Conservation (phyloP, 2,113 vertebrate species). For the Junco hyemalis region DNA sequence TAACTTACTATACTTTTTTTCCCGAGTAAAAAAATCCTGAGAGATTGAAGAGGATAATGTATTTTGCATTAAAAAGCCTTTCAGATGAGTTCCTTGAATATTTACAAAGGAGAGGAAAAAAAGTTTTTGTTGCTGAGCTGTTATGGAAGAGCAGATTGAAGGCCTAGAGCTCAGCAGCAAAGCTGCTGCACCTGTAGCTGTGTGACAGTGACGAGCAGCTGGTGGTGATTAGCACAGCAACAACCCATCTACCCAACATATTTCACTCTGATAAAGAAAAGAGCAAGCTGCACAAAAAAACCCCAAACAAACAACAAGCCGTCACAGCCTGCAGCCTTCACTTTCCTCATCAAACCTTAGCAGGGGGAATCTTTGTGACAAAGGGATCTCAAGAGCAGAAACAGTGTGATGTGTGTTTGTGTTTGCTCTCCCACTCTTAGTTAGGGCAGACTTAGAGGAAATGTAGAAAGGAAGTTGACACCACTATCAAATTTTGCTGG, state of each 20-base stretch:
- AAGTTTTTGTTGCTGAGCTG: not conserved
- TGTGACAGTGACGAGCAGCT: constrained; percentile 1
- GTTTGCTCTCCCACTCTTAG: not conserved
- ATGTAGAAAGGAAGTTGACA: not conserved
- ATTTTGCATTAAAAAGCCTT: not conserved
- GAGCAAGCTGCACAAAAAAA: not conserved
- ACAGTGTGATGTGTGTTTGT: not conserved
- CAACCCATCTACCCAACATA: not conserved
- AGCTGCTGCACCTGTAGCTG: constrained; percentile 38
- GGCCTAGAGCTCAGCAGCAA: not conserved
- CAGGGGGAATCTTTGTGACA: not conserved
- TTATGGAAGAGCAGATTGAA: not conserved
- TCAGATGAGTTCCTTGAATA: not conserved
- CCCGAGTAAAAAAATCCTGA: not conserved
- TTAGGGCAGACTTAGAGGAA: not conserved
- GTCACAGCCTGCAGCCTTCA: not conserved
- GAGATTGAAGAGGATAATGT: not conserved
- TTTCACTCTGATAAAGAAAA: constrained; percentile 5
- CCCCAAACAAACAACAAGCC: not conserved
- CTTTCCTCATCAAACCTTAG: not conserved
- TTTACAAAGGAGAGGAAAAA: not conserved
- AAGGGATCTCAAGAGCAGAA: not conserved
- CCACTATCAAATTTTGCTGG: not conserved
- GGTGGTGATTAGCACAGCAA: constrained; percentile 31
- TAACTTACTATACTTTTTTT: not conserved